A percentile compares a stretch with the other conserved stretches of the same genome.
These are phyloP conservation scores for Pardalotus punctatus DNA, from an alignment of 2,113 vertebrate genomes.

Conservation along the genomic window DNA sequence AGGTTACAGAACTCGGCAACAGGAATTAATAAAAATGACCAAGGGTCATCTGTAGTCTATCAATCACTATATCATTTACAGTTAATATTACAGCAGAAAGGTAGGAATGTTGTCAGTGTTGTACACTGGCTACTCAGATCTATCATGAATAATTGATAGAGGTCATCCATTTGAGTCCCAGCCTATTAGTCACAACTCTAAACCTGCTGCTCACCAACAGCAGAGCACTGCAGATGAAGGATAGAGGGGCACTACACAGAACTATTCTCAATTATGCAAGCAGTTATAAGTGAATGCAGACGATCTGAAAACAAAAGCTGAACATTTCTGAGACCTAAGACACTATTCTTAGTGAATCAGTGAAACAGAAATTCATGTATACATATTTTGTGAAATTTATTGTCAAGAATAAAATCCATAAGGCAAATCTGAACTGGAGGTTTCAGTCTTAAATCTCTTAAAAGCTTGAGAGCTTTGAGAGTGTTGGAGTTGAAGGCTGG, in stretches of 20 bases:
- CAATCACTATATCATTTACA: not conserved
- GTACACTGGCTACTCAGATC: not conserved
- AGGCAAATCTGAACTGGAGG: not conserved
- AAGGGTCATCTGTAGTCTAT: not conserved
- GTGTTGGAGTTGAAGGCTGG: not conserved
- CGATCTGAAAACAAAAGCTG: not conserved
- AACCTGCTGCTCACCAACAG: not conserved
- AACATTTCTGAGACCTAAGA: not conserved
- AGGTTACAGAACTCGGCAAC: slow-evolving; percentile 21
- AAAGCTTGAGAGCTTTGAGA: not conserved
- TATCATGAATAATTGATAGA: slow-evolving; percentile 48
- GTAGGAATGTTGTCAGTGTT: slow-evolving; percentile 19
- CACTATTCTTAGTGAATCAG: not conserved
- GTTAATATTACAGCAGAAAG: not conserved
- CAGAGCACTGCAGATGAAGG: not conserved
- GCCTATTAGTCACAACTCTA: slow-evolving; percentile 12
- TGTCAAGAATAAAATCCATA: not conserved
- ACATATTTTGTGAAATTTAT: not conserved
- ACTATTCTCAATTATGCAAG: not conserved
- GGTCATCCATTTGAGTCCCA: slow-evolving; percentile 5
- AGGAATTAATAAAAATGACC: slow-evolving; percentile 57
- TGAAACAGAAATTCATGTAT: not conserved
- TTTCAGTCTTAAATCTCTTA: slow-evolving; percentile 1
- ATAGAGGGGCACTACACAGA: not conserved
- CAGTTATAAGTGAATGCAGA: not conserved